Base-by-base conservation (phyloP, 2,888 invertebrate species). In the Plebejus anna region DNA sequence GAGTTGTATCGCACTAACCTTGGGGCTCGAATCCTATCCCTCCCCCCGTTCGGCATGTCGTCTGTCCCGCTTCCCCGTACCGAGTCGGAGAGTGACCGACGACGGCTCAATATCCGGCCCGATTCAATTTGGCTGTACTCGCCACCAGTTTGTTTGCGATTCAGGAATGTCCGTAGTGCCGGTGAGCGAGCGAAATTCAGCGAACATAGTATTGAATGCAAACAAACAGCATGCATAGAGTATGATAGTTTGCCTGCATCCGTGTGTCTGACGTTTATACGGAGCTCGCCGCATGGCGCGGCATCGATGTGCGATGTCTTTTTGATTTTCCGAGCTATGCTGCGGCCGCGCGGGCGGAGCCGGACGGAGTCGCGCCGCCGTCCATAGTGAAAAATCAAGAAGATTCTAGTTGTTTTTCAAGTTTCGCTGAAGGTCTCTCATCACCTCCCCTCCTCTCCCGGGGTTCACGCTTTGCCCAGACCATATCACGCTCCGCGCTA, bases 371-470 rank as follows among this genome's bases (percentile, higher is more conserved):
- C 88, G 89, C 88, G 85, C 87, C 89, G 88, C 89, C 88, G 88
- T 89, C 90, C 91, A 91, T 91, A 91, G 91, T 91, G 91, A 90
- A 86, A 87, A 89, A 90, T 90, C 90, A 86, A 88, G 88, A 85
- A 89, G 88, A 88, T 88, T 85, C 84, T 83, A 84, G 83, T 87
- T 84, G 81, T 85, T 66, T 32, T 55, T 55, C 84, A 85, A 87
- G 91, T 92, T 91, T 92, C 93, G 93, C 93, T 93, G 93, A 93
- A 92, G 90, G 92, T 93, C 92, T 90, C 92, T 93, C 93, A 89
- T 89, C 90, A 89, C 91, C 78, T 79, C 81, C 81, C 79, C 79
- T 82, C 82, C 83, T 83, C 82, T 80, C 79, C 79, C 77, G 87
- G 91, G 91, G 90, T 88, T 85, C 91, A 89, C 90, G 91, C 92